A percentile compares a stretch with the other conserved stretches of the same genome.
Evolutionary conservation across 2,797 vertebrate genomes (phyloP).

Genomic region (Coregonus sp.): DNA sequence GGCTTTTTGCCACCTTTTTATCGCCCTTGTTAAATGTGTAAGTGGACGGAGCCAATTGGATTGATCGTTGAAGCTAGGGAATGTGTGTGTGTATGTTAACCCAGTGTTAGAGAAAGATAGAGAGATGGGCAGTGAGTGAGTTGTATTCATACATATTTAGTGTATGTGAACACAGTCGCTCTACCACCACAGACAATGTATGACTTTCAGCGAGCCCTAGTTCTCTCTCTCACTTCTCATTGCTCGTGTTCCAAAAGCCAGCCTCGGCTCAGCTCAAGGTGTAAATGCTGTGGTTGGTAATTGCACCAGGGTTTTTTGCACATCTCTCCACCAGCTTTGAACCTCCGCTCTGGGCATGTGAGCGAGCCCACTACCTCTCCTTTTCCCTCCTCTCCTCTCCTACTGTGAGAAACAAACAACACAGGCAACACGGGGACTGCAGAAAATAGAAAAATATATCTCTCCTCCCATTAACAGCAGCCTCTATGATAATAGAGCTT

Average conservation of each 20-base stretch:
- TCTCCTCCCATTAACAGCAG: constrained; percentile 61
- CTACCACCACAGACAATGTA: background rate
- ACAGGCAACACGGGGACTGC: constrained; percentile 59
- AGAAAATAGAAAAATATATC: constrained; percentile 56
- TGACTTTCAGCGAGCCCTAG: background rate
- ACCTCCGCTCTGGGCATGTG: constrained; percentile 37
- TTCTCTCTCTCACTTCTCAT: background rate
- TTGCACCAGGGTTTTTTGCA: constrained; percentile 47
- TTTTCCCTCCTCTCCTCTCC: constrained; percentile 24
- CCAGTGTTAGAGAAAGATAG: too few species aligned
- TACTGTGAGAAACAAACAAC: constrained; percentile 47
- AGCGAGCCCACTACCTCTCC: constrained; percentile 32
- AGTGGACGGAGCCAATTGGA: background rate
- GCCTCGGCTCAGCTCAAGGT: constrained; percentile 37
- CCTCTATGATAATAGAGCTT: constrained; percentile 53
- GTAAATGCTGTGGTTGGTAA: constrained; percentile 44
- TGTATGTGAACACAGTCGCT: background rate
- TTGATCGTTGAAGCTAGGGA: background rate
- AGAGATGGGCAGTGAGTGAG: background rate
- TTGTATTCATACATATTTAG: constrained; percentile 15
- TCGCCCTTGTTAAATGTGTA: constrained; percentile 27
- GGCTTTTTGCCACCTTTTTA: constrained; percentile 43
- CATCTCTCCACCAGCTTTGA: constrained; percentile 27
- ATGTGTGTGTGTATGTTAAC: background rate
- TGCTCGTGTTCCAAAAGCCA: constrained; percentile 31